Percentiles rank a stretch among this genome's conserved stretches.
These are phyloP conservation scores for Drosophila carrolli DNA, from an alignment of 1,140 invertebrate genomes.

Conservation along the genomic window DNA sequence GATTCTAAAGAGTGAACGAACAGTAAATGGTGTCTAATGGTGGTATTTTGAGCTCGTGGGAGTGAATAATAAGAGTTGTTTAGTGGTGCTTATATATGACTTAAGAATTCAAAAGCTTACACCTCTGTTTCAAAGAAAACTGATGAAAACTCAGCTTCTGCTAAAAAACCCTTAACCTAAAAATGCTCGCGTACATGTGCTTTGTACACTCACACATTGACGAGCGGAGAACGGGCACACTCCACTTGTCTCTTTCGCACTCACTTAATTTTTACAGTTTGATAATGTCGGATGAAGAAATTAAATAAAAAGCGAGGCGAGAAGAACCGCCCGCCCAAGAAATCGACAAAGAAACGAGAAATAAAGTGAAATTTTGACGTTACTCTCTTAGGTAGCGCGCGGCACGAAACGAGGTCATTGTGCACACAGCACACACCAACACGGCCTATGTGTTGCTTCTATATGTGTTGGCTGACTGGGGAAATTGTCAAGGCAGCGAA, in stretches of 20 bases:
- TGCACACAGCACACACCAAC: slow-evolving; percentile 32
- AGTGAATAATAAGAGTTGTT: too few species aligned
- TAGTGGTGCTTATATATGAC: too few species aligned
- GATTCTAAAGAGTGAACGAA: slow-evolving; percentile 6
- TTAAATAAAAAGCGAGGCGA: slow-evolving; percentile 46
- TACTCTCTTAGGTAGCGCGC: slow-evolving; percentile 37
- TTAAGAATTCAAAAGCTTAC: too few species aligned
- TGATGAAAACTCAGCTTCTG: neutral
- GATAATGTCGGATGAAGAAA: slow-evolving; percentile 67
- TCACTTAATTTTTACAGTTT: slow-evolving; percentile 63
- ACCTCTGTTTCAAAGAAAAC: neutral
- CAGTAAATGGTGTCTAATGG: slow-evolving; percentile 1
- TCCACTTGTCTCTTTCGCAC: slow-evolving; percentile 9
- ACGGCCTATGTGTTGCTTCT: slow-evolving; percentile 5
- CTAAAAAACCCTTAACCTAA: slow-evolving; percentile 53
- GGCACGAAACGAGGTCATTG: slow-evolving; percentile 68
- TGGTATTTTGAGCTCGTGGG: neutral
- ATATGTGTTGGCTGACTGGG: slow-evolving; percentile 4
- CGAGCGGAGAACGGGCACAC: slow-evolving; percentile 9
- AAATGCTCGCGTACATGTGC: slow-evolving; percentile 56
- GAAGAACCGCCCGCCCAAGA: slow-evolving; percentile 39
- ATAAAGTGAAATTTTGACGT: slow-evolving; percentile 75
- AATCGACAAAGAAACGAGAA: slow-evolving; percentile 62
- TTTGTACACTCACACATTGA: slow-evolving; percentile 28
- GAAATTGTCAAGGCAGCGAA: slow-evolving; percentile 36